These are phyloP conservation scores for Sciurus vulgaris DNA, from an alignment of 2,797 vertebrate genomes.

Conservation along the genomic window DNA sequence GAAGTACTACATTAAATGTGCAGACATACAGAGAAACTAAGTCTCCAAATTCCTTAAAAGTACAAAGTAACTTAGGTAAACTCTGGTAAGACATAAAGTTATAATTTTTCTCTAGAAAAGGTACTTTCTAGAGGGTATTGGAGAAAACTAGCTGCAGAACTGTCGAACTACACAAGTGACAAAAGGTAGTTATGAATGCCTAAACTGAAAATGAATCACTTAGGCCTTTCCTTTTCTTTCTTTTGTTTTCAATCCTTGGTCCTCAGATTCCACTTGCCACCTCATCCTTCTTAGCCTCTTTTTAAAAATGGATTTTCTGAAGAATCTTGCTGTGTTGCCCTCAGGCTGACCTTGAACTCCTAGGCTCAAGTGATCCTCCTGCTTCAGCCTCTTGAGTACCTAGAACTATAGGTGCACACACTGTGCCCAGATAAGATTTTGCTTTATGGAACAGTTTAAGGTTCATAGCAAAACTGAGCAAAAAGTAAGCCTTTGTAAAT, in stretches of 20 bases:
- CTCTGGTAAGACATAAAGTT: not conserved
- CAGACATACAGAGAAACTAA: not conserved
- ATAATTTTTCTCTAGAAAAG: not conserved
- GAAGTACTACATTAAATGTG: not conserved
- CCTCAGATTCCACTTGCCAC: conserved; percentile 12
- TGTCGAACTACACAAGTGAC: not conserved
- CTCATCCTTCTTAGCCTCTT: not conserved
- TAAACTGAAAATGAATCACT: not conserved
- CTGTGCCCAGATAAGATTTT: not conserved
- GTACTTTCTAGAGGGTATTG: not conserved
- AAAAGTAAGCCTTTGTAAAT: not conserved
- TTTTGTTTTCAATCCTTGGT: not conserved
- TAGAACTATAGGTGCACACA: not conserved
- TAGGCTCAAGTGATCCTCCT: not conserved
- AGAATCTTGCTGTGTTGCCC: not conserved
- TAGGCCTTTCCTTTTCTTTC: not conserved
- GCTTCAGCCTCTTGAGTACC: not conserved
- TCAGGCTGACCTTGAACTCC: not conserved
- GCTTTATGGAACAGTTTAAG: not conserved
- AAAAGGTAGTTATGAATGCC: not conserved
- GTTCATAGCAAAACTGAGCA: not conserved
- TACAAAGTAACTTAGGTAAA: not conserved
- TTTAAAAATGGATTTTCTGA: not conserved
- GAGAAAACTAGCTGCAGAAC: not conserved
- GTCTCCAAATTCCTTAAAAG: not conserved